Evolutionary conservation across 1,140 invertebrate genomes (phyloP), one percentile per base, ranked within the genome.

Genomic region (Onthophagus taurus): DNA sequence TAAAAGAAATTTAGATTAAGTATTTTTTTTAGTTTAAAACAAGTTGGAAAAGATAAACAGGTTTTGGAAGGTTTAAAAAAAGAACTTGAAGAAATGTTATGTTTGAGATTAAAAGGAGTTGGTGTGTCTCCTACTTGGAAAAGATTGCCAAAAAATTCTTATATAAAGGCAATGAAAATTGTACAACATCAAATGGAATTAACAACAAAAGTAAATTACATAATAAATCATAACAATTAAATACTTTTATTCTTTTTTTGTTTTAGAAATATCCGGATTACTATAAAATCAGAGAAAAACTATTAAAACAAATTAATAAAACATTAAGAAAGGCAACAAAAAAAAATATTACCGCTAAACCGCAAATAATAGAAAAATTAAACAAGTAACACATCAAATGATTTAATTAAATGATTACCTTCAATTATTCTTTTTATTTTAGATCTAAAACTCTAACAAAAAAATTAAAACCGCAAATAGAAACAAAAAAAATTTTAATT

Each of bases 111-210:
- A 19, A 50, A 52, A 46, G 52, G 57, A 9, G 45, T 63, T 13
- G 62, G 60, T 6, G 51, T 64, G 30, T 56, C 55, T 7, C 49
- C 57, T 30, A 42, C 50, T 33, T 63, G 59, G 58, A 59, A 51
- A 35, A 44, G 58, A 8, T 34, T 64, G 16, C 59, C 62, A 2
- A n/a, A 51, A 19, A 49, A 51, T 31, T 51, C 57, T 3, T 61
- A 51, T 48, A 37, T 52, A 23, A 53, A 52, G 48, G 53, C 49
- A n/a, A 33, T 57, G 19, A 51, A 57, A 44, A 57, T 63, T 24
- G 48, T 63, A 6, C 49, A 56, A 26, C 58, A 61, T 47, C 55
- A 64, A 50, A 48, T 47, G n/a, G 50, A 30, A 16, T 37, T 61
- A 11, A 35, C 35, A 8, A 53, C 55, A 51, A 62, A 57, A 44